Conservation (phyloP, 2,113 vertebrate species). For the Cryptomyrus ogoouensis region DNA sequence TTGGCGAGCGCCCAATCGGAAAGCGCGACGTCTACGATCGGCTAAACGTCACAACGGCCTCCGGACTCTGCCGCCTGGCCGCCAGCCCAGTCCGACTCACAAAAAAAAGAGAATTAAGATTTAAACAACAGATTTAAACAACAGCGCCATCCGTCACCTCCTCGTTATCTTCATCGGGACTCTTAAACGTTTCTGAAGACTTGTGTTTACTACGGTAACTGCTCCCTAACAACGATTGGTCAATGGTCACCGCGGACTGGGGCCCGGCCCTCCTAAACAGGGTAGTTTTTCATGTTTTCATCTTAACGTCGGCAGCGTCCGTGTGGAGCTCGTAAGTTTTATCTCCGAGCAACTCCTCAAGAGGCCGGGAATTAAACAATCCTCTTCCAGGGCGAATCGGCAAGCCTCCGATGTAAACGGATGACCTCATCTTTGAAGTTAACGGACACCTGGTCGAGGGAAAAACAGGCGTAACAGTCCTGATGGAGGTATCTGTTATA, state of each 20-base stretch:
- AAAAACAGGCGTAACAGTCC: conserved; percentile 32
- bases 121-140: background rate
- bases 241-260: background rate
- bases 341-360: background rate
- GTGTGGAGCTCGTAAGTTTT: background rate
- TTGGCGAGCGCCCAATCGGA: background rate
- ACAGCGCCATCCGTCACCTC: background rate
- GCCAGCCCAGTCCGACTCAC: background rate
- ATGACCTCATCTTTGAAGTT: conserved; percentile 30
- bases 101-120: background rate
- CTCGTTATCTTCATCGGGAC: background rate
- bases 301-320: background rate
- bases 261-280: background rate
- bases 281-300: background rate
- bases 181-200: background rate
- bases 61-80: background rate
- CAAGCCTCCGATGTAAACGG: conserved; percentile 27
- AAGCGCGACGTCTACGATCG: background rate
- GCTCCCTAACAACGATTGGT: background rate
- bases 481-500: conserved; percentile 31
- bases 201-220: background rate
- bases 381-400: conserved; percentile 35
- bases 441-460: conserved; percentile 29
- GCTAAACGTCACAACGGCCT: background rate
- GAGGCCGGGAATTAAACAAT: conserved; percentile 8